Conservation (phyloP, 2,888 invertebrate species). For the Pegoplata infirma region DNA sequence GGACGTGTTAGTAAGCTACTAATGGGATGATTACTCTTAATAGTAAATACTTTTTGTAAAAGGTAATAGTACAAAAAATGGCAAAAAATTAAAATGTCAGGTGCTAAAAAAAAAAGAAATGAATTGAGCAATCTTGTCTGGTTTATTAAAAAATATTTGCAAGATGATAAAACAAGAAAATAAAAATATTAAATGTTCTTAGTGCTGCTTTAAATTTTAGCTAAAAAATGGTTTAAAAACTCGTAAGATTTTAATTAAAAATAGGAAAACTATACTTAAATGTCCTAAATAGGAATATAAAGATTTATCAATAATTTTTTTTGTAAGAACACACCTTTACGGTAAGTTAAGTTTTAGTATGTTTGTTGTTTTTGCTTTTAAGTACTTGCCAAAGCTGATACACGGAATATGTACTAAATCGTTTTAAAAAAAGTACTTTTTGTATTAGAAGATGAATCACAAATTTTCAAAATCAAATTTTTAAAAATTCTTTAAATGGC, state of each 20-base stretch:
- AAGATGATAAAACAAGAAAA: not conserved
- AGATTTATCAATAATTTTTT: no score
- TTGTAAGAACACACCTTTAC: constrained; percentile 28
- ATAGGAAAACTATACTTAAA: not conserved
- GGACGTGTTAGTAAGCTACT: no score
- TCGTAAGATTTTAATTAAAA: not conserved
- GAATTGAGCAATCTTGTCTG: not conserved
- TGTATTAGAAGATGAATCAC: no score
- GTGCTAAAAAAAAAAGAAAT: constrained; percentile 9
- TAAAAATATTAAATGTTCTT: not conserved
- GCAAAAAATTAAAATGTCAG: not conserved
- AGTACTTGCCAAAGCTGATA: no score
- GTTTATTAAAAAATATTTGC: not conserved
- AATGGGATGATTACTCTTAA: no score
- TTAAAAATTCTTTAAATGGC: no score
- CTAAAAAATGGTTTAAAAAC: not conserved
- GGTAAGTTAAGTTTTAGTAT: not conserved
- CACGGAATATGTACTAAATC: no score
- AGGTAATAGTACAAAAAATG: constrained; percentile 1
- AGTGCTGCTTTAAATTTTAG: not conserved
- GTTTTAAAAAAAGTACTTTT: no score
- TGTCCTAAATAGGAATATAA: not conserved
- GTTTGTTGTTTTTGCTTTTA: not conserved
- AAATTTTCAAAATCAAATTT: no score
- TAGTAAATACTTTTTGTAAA: no score